These are phyloP conservation scores for Enteromius anoplus DNA, from an alignment of 2,797 vertebrate genomes.

Conservation along the genomic window DNA sequence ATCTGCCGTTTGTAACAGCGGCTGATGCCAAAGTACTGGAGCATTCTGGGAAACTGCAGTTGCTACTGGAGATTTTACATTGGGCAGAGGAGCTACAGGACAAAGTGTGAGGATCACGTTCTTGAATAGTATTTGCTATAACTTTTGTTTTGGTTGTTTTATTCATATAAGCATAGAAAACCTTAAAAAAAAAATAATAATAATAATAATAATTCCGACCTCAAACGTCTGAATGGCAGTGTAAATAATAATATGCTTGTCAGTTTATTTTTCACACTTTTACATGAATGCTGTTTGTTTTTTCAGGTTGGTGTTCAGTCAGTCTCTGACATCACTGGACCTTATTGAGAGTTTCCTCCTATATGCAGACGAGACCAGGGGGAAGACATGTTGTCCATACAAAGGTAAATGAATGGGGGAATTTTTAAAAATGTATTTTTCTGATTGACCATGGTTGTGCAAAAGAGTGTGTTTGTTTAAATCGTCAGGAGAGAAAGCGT, in stretches of 20 bases:
- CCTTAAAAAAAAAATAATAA: background rate
- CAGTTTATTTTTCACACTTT: background rate
- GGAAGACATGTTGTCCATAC: slow-evolving; percentile 73
- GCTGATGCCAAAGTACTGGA: slow-evolving; percentile 84
- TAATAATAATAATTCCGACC: background rate
- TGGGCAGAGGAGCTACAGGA: slow-evolving; percentile 90
- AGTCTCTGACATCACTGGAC: slow-evolving; percentile 91
- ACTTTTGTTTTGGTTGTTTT: background rate
- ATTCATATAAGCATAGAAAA: background rate
- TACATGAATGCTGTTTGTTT: background rate
- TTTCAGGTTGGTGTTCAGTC: slow-evolving; percentile 93
- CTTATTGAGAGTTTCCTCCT: slow-evolving; percentile 92
- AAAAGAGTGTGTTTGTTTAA: slow-evolving; percentile 33
- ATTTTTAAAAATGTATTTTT: background rate
- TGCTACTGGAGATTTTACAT: slow-evolving; percentile 91
- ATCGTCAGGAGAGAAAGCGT: slow-evolving; percentile 82
- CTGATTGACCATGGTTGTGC: slow-evolving; percentile 8
- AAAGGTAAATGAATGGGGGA: slow-evolving; percentile 77
- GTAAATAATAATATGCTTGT: background rate
- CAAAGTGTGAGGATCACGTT: slow-evolving; percentile 86
- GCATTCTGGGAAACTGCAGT: slow-evolving; percentile 94
- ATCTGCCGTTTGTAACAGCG: slow-evolving; percentile 84
- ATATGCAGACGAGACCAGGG: slow-evolving; percentile 79
- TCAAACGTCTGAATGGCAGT: background rate
- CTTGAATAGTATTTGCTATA: background rate